Base-by-base conservation (phyloP, 2,888 invertebrate species). In the Erpobdella octoculata region DNA sequence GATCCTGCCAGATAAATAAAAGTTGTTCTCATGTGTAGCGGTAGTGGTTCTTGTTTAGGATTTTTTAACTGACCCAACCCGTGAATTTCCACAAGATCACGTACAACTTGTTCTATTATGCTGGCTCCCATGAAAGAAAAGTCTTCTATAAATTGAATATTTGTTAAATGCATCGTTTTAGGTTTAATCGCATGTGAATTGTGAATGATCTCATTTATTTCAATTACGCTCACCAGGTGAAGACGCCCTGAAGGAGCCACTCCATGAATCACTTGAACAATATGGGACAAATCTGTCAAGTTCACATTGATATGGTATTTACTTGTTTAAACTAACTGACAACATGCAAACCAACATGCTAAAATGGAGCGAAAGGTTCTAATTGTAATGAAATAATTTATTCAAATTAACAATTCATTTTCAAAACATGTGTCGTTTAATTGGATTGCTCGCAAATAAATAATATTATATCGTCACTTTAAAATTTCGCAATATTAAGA, bases 261-360 rank as follows among this genome's bases (percentile, higher is more conserved):
- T 91, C 94, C 94, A 94, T 77, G 91, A 90, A 80, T 95, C 94
- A 80, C 93, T 93, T 76, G 92, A 91, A 84, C 94, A 95, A 83
- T 94, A 94, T 0, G 93, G 93, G 46, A 94, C 87, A 77, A 58
- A 59, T 31, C 64, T 53, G 48, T n/a, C 15, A 36, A 35, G 2
- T 4, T 6, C n/a, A n/a, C n/a, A n/a, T n/a, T n/a, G n/a, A n/a
- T n/a, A n/a, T n/a, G n/a, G n/a, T n/a, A n/a, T n/a, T n/a, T n/a
- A n/a, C n/a, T n/a, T n/a, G n/a, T n/a, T n/a, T n/a, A n/a, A n/a
- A n/a, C n/a, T n/a, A n/a, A n/a, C n/a, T n/a, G n/a, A n/a, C n/a
- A n/a, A n/a, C n/a, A n/a, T n/a, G n/a, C n/a, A 53, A 53, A 53
- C 53, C 53, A 53, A n/a, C n/a, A n/a, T n/a, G n/a, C n/a, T n/a